A percentile compares a stretch with the other conserved stretches of the same genome.
These are phyloP conservation scores for Isichthys henryi DNA, from an alignment of 2,113 vertebrate species.

Conservation along the genomic window DNA sequence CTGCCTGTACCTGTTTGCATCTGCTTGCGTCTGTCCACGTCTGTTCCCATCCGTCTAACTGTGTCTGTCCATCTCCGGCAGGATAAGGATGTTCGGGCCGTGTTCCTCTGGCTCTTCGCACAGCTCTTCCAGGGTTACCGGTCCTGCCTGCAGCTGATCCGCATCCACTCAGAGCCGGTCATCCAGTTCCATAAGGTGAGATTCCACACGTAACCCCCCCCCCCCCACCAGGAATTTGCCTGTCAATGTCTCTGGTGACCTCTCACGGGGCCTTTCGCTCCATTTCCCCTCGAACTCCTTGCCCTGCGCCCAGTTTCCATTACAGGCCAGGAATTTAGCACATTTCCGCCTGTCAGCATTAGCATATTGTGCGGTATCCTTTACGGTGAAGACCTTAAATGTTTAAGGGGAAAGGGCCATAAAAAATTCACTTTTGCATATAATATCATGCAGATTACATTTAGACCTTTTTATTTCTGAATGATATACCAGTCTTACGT, in stretches of 20 bases:
- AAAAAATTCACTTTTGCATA: background rate
- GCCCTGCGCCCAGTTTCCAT: conserved; percentile 57
- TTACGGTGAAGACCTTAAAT: background rate
- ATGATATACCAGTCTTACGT: background rate
- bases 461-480: background rate
- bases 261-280: conserved; percentile 26
- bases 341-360: conserved; percentile 24
- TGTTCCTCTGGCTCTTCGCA: conserved; percentile 94
- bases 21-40: background rate
- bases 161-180: conserved; percentile 92
- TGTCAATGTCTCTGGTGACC: conserved; percentile 45
- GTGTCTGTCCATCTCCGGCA: conserved; percentile 46
- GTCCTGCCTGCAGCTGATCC: conserved; percentile 94
- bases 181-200: conserved; percentile 98
- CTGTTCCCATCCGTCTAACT: background rate
- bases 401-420: background rate
- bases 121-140: conserved; percentile 98
- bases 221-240: background rate
- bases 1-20: no score
- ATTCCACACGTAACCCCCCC: background rate
- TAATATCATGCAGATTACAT: background rate
- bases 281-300: background rate
- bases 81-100: conserved; percentile 94
- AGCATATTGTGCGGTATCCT: background rate
- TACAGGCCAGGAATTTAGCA: conserved; percentile 41